Evolutionary conservation across 1,140 invertebrate species (phyloP), one percentile per base, ranked within the genome.

Genomic region (Geopemphigus sp.): DNA sequence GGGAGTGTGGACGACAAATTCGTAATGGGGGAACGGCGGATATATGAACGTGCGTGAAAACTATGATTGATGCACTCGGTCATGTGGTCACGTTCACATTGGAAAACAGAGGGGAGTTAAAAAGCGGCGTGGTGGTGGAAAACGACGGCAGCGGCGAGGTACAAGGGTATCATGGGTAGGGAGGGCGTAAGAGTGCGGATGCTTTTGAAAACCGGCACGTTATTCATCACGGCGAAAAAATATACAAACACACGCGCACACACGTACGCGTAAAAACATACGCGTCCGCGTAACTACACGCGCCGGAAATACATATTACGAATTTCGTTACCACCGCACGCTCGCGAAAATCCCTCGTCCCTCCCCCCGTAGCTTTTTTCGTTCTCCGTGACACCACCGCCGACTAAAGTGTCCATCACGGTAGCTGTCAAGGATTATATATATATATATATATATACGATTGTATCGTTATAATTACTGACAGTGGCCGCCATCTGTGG

Each of bases 61-160:
- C 57, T 78, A 78, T 78, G 74, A 78, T 63, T 78, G 74, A 78
- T 78, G 74, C 57, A 63, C 39, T 78, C 50, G 74, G 74, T 63
- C 57, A 24, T 78, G 74, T 47, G 74, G 74, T 78, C 74, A 78
- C 74, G 74, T 78, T 78, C 57, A 26, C 57, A 45, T 57, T 22
- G 47, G 19, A 56, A 54, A 32, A 22, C 10, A 5, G 3, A 24
- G 45, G 24, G 24, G 29, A 39, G 64, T 14, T 47, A 19, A 24
- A 73, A 56, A 73, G 22, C 3, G 50, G n/a, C n/a, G n/a, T n/a
- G n/a, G n/a, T n/a, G n/a, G n/a, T n/a, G n/a, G n/a, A n/a, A n/a
- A n/a, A n/a, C n/a, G n/a, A n/a, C n/a, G n/a, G n/a, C n/a, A n/a
- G n/a, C n/a, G n/a, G n/a, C n/a, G n/a, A n/a, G 5, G 0, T 5